Evolutionary conservation across 1,140 invertebrate genomes (phyloP).

Genomic region (Aphelinus certus): DNA sequence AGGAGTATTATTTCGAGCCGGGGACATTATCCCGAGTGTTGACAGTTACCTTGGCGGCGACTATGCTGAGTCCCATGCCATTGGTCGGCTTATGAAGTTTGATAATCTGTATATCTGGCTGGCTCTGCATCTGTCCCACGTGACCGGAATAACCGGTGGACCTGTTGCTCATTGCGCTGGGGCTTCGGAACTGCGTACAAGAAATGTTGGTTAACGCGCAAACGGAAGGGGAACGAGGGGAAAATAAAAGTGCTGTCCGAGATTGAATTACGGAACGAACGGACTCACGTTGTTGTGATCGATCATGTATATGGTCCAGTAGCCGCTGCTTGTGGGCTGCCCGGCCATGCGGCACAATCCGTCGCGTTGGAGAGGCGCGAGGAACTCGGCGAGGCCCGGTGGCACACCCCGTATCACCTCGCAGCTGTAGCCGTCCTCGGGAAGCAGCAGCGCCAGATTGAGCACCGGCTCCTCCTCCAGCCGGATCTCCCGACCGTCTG

Average conservation of each 20-base stretch:
- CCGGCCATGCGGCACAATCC: constrained; percentile 89
- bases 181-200: constrained; percentile 69
- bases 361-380: constrained; percentile 85
- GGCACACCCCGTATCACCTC: constrained; percentile 94
- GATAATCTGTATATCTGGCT: constrained; percentile 84
- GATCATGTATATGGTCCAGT: constrained; percentile 95
- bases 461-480: constrained; percentile 88
- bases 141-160: constrained; percentile 65
- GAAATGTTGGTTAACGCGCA: not conserved
- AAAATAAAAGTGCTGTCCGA: constrained; percentile 12
- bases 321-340: constrained; percentile 89
- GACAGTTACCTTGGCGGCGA: constrained; percentile 82
- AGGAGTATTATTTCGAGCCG: too few species aligned
- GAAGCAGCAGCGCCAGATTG: constrained; percentile 89
- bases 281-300: constrained; percentile 67
- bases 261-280: not conserved
- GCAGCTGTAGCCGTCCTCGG: constrained; percentile 98
- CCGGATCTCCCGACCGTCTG: constrained; percentile 87
- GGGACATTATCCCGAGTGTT: not conserved
- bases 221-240: constrained; percentile 24
- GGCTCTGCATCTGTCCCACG: constrained; percentile 59
- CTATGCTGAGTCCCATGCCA: constrained; percentile 93
- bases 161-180: constrained; percentile 70
- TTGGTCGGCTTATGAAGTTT: constrained; percentile 90
- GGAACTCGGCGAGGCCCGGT: constrained; percentile 90